These are phyloP conservation scores for Athetis lepigone DNA, from an alignment of 2,888 invertebrate species.

Conservation along the genomic window DNA sequence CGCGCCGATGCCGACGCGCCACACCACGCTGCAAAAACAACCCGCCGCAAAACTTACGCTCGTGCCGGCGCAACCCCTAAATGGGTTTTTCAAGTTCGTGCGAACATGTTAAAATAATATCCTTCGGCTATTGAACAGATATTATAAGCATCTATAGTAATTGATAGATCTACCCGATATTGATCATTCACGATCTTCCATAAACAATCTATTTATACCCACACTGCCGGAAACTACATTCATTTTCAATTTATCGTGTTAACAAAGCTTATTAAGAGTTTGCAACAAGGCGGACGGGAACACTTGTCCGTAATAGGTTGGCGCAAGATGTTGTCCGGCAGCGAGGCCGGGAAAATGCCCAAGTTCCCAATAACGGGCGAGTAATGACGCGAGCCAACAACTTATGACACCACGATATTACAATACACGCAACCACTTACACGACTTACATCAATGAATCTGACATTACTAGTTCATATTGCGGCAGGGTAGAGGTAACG, in stretches of 20 bases:
- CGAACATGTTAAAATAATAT: conserved; percentile 60
- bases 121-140: conserved; percentile 33
- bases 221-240: neutral
- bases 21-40: conserved; percentile 81
- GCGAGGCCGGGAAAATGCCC: conserved; percentile 79
- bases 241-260: conserved; percentile 56
- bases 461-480: conserved; percentile 20
- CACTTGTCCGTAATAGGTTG: conserved; percentile 87
- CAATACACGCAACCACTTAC: conserved; percentile 62
- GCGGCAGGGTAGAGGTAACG: neutral
- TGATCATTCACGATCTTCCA: conserved; percentile 1
- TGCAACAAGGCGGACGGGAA: conserved; percentile 75
- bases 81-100: conserved; percentile 84
- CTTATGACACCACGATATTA: conserved; percentile 77
- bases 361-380: conserved; percentile 86
- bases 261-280: conserved; percentile 76
- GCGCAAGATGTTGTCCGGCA: conserved; percentile 87
- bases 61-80: conserved; percentile 74
- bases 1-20: conserved; percentile 59
- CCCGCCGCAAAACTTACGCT: conserved; percentile 80
- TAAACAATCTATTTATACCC: conserved; percentile 6
- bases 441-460: conserved; percentile 54
- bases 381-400: conserved; percentile 84
- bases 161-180: conserved; percentile 43
- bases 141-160: conserved; percentile 47